Evolutionary conservation across 2,113 vertebrate genomes (phyloP), one percentile per base, ranked within the genome.

Genomic region (Narcine bancroftii): DNA sequence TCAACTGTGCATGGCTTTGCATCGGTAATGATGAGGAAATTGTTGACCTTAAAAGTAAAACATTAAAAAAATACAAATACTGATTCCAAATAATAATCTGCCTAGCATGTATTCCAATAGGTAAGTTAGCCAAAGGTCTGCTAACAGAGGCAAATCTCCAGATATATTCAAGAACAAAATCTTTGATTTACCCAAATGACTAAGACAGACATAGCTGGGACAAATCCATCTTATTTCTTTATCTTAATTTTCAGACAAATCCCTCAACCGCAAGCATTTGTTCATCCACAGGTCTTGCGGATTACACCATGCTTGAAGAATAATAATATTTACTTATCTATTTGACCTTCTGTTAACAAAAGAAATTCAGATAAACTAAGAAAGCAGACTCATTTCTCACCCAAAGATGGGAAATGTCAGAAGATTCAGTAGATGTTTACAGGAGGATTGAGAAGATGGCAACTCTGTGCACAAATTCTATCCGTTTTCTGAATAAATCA

Each of bases 101-200:
- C 13, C 53, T 7, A 60, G 81, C 56, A 60, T 87, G 36, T 87
- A 60, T 87, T n/a, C n/a, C 81, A 87, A 36, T 87, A 33, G 33
- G 50, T 60, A 87, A 87, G 81, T 87, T 87, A 87, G 81, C 81
- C 81, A 87, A 87, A 87, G 81, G 81, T 36, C 50, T 87, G 29
- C 50, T 85, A 60, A 60, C 50, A n/a, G 29, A n/a, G 15, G 33
- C 50, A 87, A 56, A 39, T 87, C 81, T 60, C 81, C 81, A 87
- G 81, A 87, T 50, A 87, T 87, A 33, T 36, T 87, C 36, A 56
- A 60, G 13, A 6, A 63, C 53, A 87, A 53, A 60, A 87, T 63
- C 53, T 24, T 60, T 87, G 81, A 87, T 60, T 87, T 63, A 87
- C 81, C 29, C 33, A 63, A 60, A 60, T 15, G 53, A 63, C 53